Evolutionary conservation across 2,888 invertebrate species (phyloP), one percentile per base, ranked within the genome.

Genomic region (Pantelozetes paolii): DNA sequence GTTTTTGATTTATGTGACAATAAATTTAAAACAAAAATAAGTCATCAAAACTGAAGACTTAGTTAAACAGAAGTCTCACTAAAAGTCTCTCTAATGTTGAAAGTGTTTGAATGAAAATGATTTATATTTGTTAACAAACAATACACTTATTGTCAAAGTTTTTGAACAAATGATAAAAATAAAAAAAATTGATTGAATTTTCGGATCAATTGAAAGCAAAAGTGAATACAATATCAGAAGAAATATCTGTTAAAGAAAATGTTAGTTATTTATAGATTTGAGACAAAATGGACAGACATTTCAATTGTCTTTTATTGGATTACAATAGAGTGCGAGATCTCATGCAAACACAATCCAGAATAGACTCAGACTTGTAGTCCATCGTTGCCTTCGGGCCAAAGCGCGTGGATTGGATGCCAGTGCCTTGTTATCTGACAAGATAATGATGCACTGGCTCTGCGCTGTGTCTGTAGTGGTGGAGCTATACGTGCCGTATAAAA

Each of bases 371-470:
- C 18, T 67, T 32, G 9, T 5, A 40, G 32, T 57, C 30, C 20
- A 20, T 8, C 67, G 67, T 67, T 67, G 67, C 67, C 67, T 67
- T 67, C 67, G 67, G 67, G 67, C 42, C 11, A 67, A 67, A 67
- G 67, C 67, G 67, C 67, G 67, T 67, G 67, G 67, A 67, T 67
- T 36, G 67, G 67, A 23, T 40, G 32, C 36, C 67, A 40, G 23
- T 36, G 40, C 67, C 67, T 67, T 42, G 67, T 67, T 67, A 67
- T 42, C 67, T 67, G 67, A 67, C 67, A 67, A 67, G 67, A 67
- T 67, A 67, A 67, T 67, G 67, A 67, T 67, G 67, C 32, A 36
- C 32, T 36, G 67, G 67, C 67, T 67, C 32, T 40, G 36, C 67
- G 36, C 67, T 42, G 11, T n/a, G 40, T 67, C 67, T 36, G 32